Evolutionary conservation across 2,888 invertebrate genomes (phyloP).

Genomic region (Tipula vernalis): DNA sequence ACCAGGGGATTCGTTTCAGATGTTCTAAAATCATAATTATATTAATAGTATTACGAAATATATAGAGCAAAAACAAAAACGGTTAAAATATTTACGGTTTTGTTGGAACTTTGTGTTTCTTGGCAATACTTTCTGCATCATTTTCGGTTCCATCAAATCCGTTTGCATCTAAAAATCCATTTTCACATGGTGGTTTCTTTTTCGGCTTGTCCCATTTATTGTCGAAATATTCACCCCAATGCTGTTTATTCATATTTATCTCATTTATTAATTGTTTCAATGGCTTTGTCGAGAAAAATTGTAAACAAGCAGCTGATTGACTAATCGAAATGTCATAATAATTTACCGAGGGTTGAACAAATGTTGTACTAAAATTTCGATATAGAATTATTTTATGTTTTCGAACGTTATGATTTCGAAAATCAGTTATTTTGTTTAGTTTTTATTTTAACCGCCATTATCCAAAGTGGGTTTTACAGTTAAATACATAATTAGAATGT

Average conservation of each 20-base stretch:
- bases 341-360: no score
- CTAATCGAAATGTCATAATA: no score
- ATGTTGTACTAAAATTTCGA: no score
- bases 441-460: no score
- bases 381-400: no score
- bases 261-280: no score
- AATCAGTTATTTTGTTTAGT: no score
- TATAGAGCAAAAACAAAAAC: not conserved
- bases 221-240: not conserved
- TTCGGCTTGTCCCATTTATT: not conserved
- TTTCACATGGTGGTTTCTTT: not conserved
- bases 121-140: not conserved
- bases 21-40: not conserved
- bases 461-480: no score
- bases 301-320: not conserved
- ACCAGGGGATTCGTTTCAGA: conserved; percentile 26
- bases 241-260: not conserved
- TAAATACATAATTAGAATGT: no score
- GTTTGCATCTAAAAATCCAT: not conserved
- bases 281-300: not conserved
- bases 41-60: not conserved
- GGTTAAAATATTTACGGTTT: not conserved
- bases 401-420: no score
- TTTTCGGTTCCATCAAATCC: not conserved
- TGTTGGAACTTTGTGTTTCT: not conserved